Percentiles rank a stretch among this genome's conserved stretches.
Evolutionary conservation across 2,113 vertebrate genomes (phyloP).

Genomic region (Hemiprocne comata): DNA sequence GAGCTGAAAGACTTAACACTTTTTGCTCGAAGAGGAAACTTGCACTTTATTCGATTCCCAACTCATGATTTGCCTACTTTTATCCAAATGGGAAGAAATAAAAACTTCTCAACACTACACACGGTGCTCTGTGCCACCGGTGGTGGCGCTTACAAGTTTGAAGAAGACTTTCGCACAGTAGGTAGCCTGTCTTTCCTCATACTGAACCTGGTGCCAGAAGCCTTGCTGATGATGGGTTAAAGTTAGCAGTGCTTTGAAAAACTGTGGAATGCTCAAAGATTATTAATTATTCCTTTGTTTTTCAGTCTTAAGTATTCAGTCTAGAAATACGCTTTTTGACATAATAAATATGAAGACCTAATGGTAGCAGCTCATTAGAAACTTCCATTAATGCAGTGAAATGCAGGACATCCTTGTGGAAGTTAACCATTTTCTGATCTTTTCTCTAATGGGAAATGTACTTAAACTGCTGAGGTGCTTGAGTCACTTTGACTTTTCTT

Average conservation of each 20-base stretch:
- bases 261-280: background rate
- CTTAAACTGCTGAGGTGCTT: background rate
- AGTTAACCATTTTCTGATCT: background rate
- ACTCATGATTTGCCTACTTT: constrained; percentile 86
- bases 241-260: background rate
- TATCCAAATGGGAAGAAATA: constrained; percentile 85
- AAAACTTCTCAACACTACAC: constrained; percentile 85
- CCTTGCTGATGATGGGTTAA: background rate
- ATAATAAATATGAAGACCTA: background rate
- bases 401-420: background rate
- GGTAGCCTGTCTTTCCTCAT: constrained; percentile 25
- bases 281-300: background rate
- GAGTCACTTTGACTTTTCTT: background rate
- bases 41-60: constrained; percentile 86
- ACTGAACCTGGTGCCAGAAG: background rate
- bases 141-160: constrained; percentile 85
- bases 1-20: constrained; percentile 82
- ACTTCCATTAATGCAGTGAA: background rate
- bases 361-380: background rate
- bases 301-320: background rate
- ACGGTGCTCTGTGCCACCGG: constrained; percentile 86
- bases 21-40: constrained; percentile 81
- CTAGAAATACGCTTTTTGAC: background rate
- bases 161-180: constrained; percentile 87
- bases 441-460: background rate